phyloP scores from a whole-genome alignment of 1,140 invertebrate species.

The Littorina saxatilis region DNA sequence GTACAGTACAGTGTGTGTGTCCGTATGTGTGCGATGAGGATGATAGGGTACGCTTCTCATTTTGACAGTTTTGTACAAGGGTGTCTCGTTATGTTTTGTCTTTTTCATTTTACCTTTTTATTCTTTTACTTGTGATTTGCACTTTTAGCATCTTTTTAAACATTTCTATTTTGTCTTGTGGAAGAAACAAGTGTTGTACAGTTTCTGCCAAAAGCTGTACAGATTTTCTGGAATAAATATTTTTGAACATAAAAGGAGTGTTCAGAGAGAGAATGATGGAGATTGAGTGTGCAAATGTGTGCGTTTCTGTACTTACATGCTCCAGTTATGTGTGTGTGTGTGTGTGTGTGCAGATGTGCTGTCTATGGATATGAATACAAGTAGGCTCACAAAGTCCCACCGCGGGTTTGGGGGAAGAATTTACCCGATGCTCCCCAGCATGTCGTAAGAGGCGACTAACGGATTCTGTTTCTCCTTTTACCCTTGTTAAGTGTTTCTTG shows the following conservation, averaged over 20 bases:
- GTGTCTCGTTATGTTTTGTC: no score
- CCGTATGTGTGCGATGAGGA: background rate
- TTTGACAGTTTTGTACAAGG: background rate
- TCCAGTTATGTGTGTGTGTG: no score
- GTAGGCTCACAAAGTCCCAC: no score
- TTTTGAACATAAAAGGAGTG: background rate
- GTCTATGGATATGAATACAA: background rate
- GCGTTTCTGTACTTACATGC: background rate
- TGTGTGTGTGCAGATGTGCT: no score
- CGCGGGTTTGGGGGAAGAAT: no score
- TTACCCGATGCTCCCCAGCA: no score
- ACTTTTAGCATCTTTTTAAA: background rate
- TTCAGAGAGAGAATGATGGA: background rate
- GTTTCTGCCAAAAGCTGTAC: slow-evolving; percentile 32
- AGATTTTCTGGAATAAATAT: slow-evolving; percentile 33
- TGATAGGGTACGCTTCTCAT: background rate
- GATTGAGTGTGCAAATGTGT: background rate
- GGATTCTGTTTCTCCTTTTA: no score
- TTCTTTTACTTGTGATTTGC: slow-evolving; percentile 15
- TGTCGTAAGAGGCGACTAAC: no score
- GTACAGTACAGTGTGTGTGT: background rate
- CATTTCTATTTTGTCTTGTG: slow-evolving; percentile 1
- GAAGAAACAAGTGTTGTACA: slow-evolving; percentile 14
- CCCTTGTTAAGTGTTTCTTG: no score
- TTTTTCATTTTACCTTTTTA: background rate